Percentiles rank a stretch among this genome's conserved stretches.
Evolutionary conservation across 2,888 invertebrate species (phyloP).

Genomic region (Deilephila porcellus): DNA sequence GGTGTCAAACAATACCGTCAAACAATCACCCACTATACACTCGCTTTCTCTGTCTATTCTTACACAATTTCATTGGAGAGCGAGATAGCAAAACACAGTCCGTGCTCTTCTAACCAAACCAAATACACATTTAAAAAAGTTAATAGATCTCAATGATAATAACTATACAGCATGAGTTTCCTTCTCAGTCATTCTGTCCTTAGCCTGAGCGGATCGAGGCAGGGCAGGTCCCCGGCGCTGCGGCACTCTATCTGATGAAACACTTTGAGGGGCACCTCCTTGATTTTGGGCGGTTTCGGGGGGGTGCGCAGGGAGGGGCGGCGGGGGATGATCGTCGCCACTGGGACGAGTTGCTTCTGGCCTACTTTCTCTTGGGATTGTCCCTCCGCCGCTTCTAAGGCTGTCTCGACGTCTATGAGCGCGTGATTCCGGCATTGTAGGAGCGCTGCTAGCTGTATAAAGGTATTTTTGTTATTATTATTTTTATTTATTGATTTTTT

Average conservation of each 20-base stretch:
- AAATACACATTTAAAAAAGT: constrained; percentile 4
- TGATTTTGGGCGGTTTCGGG: constrained; percentile 56
- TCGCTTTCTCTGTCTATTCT: too few relatives aligned
- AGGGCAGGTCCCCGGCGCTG: constrained; percentile 65
- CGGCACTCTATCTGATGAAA: constrained; percentile 72
- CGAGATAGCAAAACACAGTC: not conserved
- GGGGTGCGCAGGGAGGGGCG: constrained; percentile 36
- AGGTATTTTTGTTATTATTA: too few relatives aligned
- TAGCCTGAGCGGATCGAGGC: constrained; percentile 68
- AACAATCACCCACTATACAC: too few relatives aligned
- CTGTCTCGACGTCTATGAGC: constrained; percentile 80
- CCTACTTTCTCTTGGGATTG: constrained; percentile 59
- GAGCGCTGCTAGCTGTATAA: constrained; percentile 67
- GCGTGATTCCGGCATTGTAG: constrained; percentile 78
- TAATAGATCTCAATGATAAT: constrained; percentile 56
- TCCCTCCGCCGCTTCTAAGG: constrained; percentile 79
- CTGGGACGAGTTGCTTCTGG: constrained; percentile 63
- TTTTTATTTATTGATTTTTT: too few relatives aligned
- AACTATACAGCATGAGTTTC: constrained; percentile 44
- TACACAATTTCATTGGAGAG: too few relatives aligned
- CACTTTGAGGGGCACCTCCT: constrained; percentile 74
- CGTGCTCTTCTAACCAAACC: not conserved
- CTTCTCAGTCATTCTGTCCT: constrained; percentile 74
- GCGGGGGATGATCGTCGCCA: constrained; percentile 48
- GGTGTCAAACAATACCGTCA: too few relatives aligned